Evolutionary conservation across 2,113 vertebrate genomes (phyloP), one percentile per base, ranked within the genome.

Genomic region (Pelmatolapia mariae): DNA sequence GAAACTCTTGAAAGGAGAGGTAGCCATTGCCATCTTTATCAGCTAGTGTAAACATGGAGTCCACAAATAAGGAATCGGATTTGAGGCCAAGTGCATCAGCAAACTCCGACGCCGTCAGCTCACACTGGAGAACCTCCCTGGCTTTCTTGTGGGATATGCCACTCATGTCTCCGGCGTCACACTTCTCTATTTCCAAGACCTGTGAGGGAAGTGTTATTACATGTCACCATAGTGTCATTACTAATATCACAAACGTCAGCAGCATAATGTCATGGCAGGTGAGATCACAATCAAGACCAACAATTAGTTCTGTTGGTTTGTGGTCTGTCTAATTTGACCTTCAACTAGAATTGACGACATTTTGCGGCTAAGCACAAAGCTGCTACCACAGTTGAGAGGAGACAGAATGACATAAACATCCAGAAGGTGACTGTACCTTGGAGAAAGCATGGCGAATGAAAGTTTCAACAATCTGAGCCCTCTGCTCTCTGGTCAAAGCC

Each of bases 1-100:
- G 94, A 87, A 99, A 99, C 93, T 99, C 99, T 71, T 97, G 96
- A 93, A 99, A 98, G 81, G 98, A 99, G 87, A 99, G 96, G 96
- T 99, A 99, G 13, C 99, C 98, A 1, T 99, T 99, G 83, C 97
- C 96, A 0, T 99, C 99, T 93, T 98, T 98, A 94, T 99, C 99
- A 0, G 98, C 98, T 29, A 98, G 90, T 2, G 97, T 98, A 93
- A 99, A 99, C 98, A 99, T 99, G 93, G 97, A 97, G 45, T 99
- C 97, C 87, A 99, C 97, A 83, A 99, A 99, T 80, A 97, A 94
- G 12, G 98, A 98, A 82, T 98, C 95, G 0, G 97, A 94, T 80
- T 98, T 98, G 82, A 99, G 97, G 19, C 98, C 97, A 29, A 99
- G 92, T 0, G 97, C 97, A 15, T 98, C 96, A 0, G 98, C 98